Base-by-base conservation (phyloP, 2,113 vertebrate genomes). In the Strix aluco region DNA sequence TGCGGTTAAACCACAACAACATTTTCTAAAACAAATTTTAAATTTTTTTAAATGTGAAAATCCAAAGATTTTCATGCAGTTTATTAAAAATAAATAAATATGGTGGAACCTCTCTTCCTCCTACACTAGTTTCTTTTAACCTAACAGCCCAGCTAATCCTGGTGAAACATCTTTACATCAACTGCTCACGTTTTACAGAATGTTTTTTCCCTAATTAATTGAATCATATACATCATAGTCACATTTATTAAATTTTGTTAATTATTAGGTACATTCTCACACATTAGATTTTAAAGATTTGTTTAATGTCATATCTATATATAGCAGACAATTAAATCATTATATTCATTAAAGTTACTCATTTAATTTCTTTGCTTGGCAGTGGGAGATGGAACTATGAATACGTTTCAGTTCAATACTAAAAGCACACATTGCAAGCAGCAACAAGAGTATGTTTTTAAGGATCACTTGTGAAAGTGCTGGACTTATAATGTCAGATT, bases 221-320 rank as follows among this genome's bases (percentile, higher is more conserved):
- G 81, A 91, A 84, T 95, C 84, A 94, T 85, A 69, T 92, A 92
- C 66, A 91, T 93, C 63, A 88, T 21, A 84, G 59, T 94, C 92
- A 95, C 55, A 95, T 92, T 94, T 94, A 95, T 91, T 85, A 97
- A 80, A 40, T 89, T 94, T 94, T 93, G 54, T 86, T 92, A 96
- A 90, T 93, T 95, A 79, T 86, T 94, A 92, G 73, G 70, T 91
- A 94, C 47, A 29, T 95, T 88, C 85, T 92, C 58, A 81, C 92
- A 91, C 23, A 30, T 69, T 85, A 90, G 93, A 86, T 86, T 79
- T 74, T 88, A 89, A 77, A 94, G 80, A 95, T 84, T 82, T 95
- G 65, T 88, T 97, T 80, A 95, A 81, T 94, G 86, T 71, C 58
- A 83, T 32, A 77, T 88, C 95, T 93, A 90, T 88, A 89, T 30